phyloP scores from a whole-genome alignment of 30 jellyfish, hydroid and myxozoan genomes.

The Cassiopea xamachana region DNA sequence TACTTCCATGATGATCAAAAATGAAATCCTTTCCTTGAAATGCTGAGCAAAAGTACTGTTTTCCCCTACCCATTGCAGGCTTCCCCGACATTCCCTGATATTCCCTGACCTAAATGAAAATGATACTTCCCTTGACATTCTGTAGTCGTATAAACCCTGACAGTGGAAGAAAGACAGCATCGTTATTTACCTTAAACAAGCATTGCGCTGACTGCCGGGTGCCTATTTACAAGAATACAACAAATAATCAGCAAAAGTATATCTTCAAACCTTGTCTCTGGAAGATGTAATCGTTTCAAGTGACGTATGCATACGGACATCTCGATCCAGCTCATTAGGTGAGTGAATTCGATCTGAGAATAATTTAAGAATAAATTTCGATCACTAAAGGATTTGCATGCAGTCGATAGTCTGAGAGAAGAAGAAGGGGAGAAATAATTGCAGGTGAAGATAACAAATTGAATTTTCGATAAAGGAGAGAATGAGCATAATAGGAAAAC shows the following conservation, averaged over 20 bases:
- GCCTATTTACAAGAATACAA: too few species aligned
- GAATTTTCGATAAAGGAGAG: neutral
- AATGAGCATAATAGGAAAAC: neutral
- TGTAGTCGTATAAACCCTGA: too few species aligned
- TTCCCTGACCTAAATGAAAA: too few species aligned
- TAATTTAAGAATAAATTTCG: neutral
- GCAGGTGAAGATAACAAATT: neutral
- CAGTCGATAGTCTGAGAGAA: neutral
- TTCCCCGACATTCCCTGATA: too few species aligned
- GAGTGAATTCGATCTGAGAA: neutral
- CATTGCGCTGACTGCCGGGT: too few species aligned
- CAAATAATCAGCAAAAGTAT: neutral
- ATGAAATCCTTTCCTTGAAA: too few species aligned
- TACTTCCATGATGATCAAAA: too few species aligned
- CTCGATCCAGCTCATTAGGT: neutral
- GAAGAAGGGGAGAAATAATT: neutral
- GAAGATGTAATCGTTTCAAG: neutral
- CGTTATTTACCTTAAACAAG: too few species aligned
- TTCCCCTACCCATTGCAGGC: too few species aligned
- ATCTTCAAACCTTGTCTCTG: neutral
- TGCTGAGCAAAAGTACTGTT: too few species aligned
- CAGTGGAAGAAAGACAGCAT: too few species aligned
- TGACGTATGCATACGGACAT: neutral
- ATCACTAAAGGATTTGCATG: neutral
- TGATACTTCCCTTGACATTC: too few species aligned